Evolutionary conservation across 2,888 invertebrate species (phyloP), one percentile per base, ranked within the genome.

Genomic region (Hemistola chrysoprasaria): DNA sequence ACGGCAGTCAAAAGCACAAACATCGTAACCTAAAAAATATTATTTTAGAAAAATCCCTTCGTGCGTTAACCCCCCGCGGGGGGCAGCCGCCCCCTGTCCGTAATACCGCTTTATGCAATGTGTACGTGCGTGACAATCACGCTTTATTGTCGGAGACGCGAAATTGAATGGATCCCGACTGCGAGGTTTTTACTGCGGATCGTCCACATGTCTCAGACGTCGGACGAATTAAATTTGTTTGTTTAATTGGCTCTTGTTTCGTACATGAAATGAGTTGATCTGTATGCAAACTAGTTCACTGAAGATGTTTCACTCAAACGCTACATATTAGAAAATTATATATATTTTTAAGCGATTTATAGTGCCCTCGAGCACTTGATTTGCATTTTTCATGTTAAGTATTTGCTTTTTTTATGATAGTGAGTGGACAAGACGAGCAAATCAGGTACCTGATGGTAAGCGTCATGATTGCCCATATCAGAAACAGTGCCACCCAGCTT

Each of bases 71-170:
- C 42, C 36, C 47, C 41, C 25, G 28, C 52, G 60, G 59, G 52
- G 44, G 48, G 32, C 7, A 30, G 27, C 9, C 26, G 10, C 27
- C 36, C 34, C 31, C 48, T 36, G 51, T 46, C 58, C 40, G 59
- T 74, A 73, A 71, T 73, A 62, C 68, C 70, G 64, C 71, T 74
- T 73, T 73, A 78, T 78, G 82, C 79, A 71, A 72, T 62, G 71
- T 74, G 76, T 85, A 84, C 88, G 88, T 88, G 88, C 88, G 88
- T 87, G 83, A 82, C 86, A 79, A 81, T 84, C 84, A 71, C 81
- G 74, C 82, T 79, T 82, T 80, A 84, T 81, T 74, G 80, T 72
- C 45, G 56, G 62, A 68, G 75, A 76, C 72, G 74, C 69, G 64
- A 74, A 80, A 80, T 78, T 82, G 78, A 81, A 80, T 81, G 79